Base-by-base conservation (phyloP, 2,888 invertebrate species). In the Agrochola macilenta region DNA sequence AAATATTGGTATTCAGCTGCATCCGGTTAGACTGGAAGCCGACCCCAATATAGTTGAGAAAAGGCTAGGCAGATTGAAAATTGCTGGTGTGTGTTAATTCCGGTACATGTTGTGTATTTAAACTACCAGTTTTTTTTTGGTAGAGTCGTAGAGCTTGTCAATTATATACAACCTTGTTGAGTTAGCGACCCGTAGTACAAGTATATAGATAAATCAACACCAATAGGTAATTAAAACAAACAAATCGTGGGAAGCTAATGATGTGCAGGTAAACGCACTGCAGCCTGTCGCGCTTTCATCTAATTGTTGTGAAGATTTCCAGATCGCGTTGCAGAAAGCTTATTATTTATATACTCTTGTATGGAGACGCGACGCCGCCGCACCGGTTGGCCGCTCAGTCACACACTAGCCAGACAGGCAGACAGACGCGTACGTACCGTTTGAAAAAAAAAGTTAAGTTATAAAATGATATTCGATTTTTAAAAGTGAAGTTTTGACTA, bases 291-390 rank as follows among this genome's bases (percentile, higher is more conserved):
- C 90, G 90, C 93, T 93, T 93, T 93, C 93, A 89, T 93, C 90
- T 89, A 88, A 91, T 92, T 93, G 92, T 92, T 90, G 82, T 82
- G 49, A 89, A 90, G 89, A 91, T 93, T 91, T 93, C 88, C 85
- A 90, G 90, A 91, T 90, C 89, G 84, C 82, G 85, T 89, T 89
- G 90, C 93, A 93, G 94, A 94, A 93, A 93, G 93, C 90, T 92
- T 91, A 93, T 93, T 94, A 93, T 90, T 91, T 89, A 89, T 83
- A 86, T 83, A 49, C 74, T 75, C 79, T 79, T 74, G 82, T 85
- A 78, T 74, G 82, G 87, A 85, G 88, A 84, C 88, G 85, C 90
- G 82, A 74, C 77, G 85, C 80, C 72, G 87, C 90, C 72, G 87
- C 90, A 90, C 92, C 91, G 91, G 93, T 91, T 76, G 78, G 86